Evolutionary conservation across 1,140 invertebrate species (phyloP).

Genomic region (Pissodes strobi): DNA sequence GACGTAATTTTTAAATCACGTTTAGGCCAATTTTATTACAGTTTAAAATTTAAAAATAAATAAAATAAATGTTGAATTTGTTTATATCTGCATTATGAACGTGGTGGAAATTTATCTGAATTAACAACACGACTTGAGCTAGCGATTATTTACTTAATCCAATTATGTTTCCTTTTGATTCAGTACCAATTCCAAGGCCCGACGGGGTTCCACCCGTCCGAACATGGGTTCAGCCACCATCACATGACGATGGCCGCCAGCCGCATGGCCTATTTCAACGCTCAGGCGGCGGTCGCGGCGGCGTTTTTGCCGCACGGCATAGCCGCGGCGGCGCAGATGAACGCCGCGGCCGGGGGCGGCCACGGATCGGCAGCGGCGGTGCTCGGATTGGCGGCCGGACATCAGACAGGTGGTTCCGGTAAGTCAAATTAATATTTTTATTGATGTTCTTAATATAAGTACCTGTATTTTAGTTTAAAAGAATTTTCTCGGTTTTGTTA

Average conservation of each 20-base stretch:
- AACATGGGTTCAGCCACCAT: constrained; percentile 61
- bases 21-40: not conserved
- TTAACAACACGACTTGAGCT: too few relatives aligned
- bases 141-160: too few relatives aligned
- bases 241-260: constrained; percentile 71
- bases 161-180: too few relatives aligned
- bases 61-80: too few relatives aligned
- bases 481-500: too few relatives aligned
- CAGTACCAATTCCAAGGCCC: constrained; percentile 50
- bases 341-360: constrained; percentile 37
- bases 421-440: constrained; percentile 20
- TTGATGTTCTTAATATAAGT: too few relatives aligned
- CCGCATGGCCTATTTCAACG: constrained; percentile 84
- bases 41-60: not conserved
- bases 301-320: constrained; percentile 77
- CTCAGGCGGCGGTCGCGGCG: constrained; percentile 83
- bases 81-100: too few relatives aligned
- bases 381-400: constrained; percentile 47
- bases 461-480: too few relatives aligned
- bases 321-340: constrained; percentile 57
- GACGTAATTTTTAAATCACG: not conserved
- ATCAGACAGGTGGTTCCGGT: constrained; percentile 43
- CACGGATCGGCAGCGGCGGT: constrained; percentile 42
- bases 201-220: constrained; percentile 52
- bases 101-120: too few relatives aligned